phyloP scores from a whole-genome alignment of 2,113 vertebrate species.

The Tiliqua scincoides region DNA sequence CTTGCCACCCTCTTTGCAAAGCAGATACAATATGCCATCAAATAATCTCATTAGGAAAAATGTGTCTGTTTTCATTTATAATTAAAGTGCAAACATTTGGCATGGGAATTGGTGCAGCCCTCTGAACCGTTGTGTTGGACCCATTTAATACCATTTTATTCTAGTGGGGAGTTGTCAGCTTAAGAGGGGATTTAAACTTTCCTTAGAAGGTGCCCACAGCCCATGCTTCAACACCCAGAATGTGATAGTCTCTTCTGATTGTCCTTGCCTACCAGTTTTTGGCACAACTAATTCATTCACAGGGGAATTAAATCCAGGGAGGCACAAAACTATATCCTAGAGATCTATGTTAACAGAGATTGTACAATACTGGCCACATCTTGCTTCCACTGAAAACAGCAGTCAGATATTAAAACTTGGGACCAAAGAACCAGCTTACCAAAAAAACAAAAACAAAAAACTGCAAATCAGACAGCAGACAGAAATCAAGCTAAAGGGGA shows the following conservation, averaged over 20 bases:
- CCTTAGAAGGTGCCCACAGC: not conserved
- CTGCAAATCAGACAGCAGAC: not conserved
- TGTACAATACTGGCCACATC: not conserved
- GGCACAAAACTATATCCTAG: not conserved
- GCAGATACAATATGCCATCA: not conserved
- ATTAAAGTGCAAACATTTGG: slow-evolving; percentile 11
- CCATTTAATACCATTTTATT: not conserved
- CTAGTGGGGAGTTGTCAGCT: not conserved
- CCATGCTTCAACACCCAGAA: not conserved
- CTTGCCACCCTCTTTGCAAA: not conserved
- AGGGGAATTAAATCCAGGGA: not conserved
- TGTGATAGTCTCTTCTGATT: not conserved
- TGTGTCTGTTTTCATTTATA: not conserved
- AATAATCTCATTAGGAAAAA: not conserved
- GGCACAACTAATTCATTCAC: not conserved
- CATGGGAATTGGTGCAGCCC: not conserved
- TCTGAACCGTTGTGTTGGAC: not conserved
- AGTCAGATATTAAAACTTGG: not conserved
- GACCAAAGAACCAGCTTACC: not conserved
- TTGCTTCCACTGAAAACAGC: not conserved
- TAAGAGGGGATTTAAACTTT: not conserved
- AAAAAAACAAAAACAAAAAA: too few species aligned
- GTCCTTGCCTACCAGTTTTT: not conserved
- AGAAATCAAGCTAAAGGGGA: not conserved
- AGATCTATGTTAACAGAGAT: not conserved